Conservation (phyloP, 2,888 invertebrate species). For the Eilema caniola region DNA sequence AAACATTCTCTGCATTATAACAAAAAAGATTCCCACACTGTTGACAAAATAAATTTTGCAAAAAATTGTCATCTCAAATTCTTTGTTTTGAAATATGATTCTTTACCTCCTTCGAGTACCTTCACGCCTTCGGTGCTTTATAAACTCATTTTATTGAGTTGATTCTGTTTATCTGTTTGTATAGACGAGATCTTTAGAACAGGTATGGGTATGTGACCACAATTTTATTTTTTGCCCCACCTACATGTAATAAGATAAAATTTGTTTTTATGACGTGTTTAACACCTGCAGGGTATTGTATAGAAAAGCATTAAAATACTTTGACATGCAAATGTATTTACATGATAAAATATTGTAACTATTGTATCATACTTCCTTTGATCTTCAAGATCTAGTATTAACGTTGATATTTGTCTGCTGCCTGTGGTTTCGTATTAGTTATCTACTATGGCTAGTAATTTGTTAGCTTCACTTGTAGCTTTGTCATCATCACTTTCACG, state of each 20-base stretch:
- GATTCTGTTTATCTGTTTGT: slow-evolving; percentile 69
- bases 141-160: slow-evolving; percentile 71
- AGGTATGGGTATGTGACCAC: slow-evolving; percentile 74
- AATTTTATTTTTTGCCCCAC: slow-evolving; percentile 66
- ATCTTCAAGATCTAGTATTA: background rate
- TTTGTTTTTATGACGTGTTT: slow-evolving; percentile 56
- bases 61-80: slow-evolving; percentile 77
- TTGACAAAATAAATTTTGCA: slow-evolving; percentile 63
- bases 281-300: slow-evolving; percentile 60
- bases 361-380: background rate
- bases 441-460: too few relatives aligned
- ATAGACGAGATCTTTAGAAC: slow-evolving; percentile 70
- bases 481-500: too few relatives aligned
- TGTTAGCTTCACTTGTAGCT: too few relatives aligned
- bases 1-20: background rate
- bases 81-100: slow-evolving; percentile 80
- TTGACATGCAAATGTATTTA: slow-evolving; percentile 63
- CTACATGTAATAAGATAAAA: slow-evolving; percentile 59
- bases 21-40: slow-evolving; percentile 45
- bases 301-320: slow-evolving; percentile 51
- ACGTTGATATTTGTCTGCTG: background rate
- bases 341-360: background rate
- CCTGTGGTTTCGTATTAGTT: too few relatives aligned
- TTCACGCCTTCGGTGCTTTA: slow-evolving; percentile 67
- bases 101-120: slow-evolving; percentile 68